Base-by-base conservation (phyloP, 1,140 invertebrate genomes). In the Bombus haemorrhoidalis region DNA sequence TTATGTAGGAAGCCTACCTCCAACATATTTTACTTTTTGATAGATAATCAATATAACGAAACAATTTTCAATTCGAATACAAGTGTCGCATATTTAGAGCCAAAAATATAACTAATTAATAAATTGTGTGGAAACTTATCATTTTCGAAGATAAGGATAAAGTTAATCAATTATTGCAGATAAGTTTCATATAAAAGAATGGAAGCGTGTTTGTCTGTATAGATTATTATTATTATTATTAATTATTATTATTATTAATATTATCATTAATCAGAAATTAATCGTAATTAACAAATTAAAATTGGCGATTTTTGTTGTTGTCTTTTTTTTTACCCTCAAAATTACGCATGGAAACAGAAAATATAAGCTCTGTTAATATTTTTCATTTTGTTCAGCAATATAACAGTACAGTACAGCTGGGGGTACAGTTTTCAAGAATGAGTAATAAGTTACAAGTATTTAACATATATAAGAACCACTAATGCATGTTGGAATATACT, bases 141-240 rank as follows among this genome's bases (percentile, higher is more conserved):
- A 81, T 68, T 57, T 85, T 90, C 28, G 39, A 86, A 86, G 80
- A 74, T 86, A 90, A 91, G 57, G 41, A 89, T 69, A 80, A 87
- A 87, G 76, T 1, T 75, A 88, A 87, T 41, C 66, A 68, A 83
- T 83, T 86, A 86, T 78, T 83, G 39, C 53, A 72, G 83, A 91
- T 88, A 86, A 89, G 88, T 90, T 89, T 92, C 87, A 62, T 88
- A 86, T 88, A 86, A 81, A 86, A 82, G 89, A 84, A 85, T 91
- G 88, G 86, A 86, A 86, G 91, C 89, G 87, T 92, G 88, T 84
- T 87, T 91, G 89, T 91, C 90, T 87, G 83, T 86, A 90, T 93
- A 93, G 90, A 66, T 59, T 81, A 71, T 72, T 57, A 78, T 77
- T 77, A 69, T 47, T 71, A 64, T 73, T 62, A 73, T 62, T 62